Base-by-base conservation (phyloP, 2,797 vertebrate genomes). In the Premnoplex brunnescens region DNA sequence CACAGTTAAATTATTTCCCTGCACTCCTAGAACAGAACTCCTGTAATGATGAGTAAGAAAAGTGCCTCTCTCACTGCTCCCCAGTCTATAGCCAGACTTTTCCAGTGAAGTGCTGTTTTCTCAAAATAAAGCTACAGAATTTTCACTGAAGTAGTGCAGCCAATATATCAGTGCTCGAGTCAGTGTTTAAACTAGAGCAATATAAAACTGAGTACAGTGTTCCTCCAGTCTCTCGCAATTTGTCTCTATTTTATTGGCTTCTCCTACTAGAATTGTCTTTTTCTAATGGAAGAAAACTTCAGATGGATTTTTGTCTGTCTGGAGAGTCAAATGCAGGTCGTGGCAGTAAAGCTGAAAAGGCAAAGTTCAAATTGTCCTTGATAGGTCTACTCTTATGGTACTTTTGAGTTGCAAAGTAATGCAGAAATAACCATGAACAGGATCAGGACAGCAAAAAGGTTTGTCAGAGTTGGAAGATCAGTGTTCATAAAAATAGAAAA, bases 181-280 rank as follows among this genome's bases (percentile, higher is more conserved):
- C 55, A 34, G 15, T 34, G 26, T 81, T 81, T 58, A 72, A 68
- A 81, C 46, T 41, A 37, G 6, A 87, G 48, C 74, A 74, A 32
- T 67, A 69, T 58, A 63, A 83, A 93, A 81, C 36, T 28, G 51
- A 87, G 37, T 52, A 10, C 59, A 52, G 4, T 19, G 37, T 68
- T 93, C 63, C 39, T 48, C 18, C 68, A 64, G n/a, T 22, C 58
- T 80, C 37, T 49, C 1, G 1, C 37, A 60, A 44, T 94, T 94
- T 91, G 30, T 86, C 54, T 95, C 79, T 77, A 9, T 88, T 89
- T 88, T 80, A 85, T 87, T 95, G 66, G 48, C 44, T 68, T 86
- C 34, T 69, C 36, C 56, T 79, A 30, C 73, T 79, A 48, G 60
- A 79, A 74, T 37, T 58, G 68, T 26, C 56, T 85, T 87, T 91